A percentile compares a stretch with the other conserved stretches of the same genome.
Conservation (phyloP, 1,140 invertebrate species). For the Tetramorium alpestre region DNA sequence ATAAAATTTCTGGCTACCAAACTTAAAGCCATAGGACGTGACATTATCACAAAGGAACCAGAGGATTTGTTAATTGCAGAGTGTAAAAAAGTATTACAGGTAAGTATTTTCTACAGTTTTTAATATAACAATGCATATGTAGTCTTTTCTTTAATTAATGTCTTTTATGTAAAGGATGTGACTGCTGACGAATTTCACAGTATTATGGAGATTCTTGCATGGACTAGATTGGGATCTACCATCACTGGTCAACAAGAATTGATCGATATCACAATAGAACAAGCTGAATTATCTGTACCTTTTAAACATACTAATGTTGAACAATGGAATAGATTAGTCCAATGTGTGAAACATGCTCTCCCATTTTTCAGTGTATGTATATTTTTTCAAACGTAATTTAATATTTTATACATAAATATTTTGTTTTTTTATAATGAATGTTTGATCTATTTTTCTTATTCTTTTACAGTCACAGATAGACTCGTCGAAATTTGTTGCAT, state of each 20-base stretch:
- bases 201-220: constrained; percentile 94
- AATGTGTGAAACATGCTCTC: constrained; percentile 93
- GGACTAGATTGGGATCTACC: constrained; percentile 92
- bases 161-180: constrained; percentile 88
- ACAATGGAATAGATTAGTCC: constrained; percentile 91
- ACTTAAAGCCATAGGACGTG: constrained; percentile 92
- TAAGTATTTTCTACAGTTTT: constrained; percentile 75
- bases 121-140: background rate
- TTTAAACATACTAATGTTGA: constrained; percentile 93
- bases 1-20: constrained; percentile 95
- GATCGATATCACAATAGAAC: constrained; percentile 93
- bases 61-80: constrained; percentile 95
- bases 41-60: constrained; percentile 93
- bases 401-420: background rate
- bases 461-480: constrained; percentile 93
- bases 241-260: constrained; percentile 94
- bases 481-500: constrained; percentile 94
- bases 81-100: constrained; percentile 94
- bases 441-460: constrained; percentile 67
- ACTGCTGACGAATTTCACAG: constrained; percentile 96
- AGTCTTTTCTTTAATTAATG: constrained; percentile 7
- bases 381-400: background rate
- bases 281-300: constrained; percentile 91
- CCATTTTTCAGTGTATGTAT: constrained; percentile 95
- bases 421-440: constrained; percentile 10